Evolutionary conservation across 2,113 vertebrate species (phyloP), one percentile per base, ranked within the genome.

Genomic region (Strix aluco): DNA sequence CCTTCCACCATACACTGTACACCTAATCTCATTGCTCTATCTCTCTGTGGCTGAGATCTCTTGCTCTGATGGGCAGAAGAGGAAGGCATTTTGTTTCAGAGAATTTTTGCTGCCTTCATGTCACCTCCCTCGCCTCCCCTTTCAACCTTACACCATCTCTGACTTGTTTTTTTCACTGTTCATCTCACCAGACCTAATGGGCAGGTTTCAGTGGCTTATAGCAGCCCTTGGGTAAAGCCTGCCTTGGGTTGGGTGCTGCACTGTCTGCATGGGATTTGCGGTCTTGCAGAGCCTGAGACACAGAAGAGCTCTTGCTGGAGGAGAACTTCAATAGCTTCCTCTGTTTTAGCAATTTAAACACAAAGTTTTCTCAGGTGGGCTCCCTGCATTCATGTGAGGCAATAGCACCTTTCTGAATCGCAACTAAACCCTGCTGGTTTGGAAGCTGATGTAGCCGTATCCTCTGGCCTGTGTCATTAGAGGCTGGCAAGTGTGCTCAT

Each of bases 391-490:
- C 57, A 8, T 27, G 26, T 72, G 66, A 90, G 88, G 27, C 49
- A 71, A 12, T 15, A 42, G 23, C 30, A 55, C 12, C 32, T 71
- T 69, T 65, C 42, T 38, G 67, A 86, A 38, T 72, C 34, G 5
- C 23, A 86, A 0, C 34, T 73, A 70, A 81, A 78, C 34, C 11
- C 15, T 29, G 0, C 69, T 73, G 51, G 5, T 87, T 78, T 89
- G 94, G 51, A 91, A 92, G 77, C 36, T 57, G 36, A 30, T 58
- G 46, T n/a, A 54, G 52, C 46, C 0, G 0, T 89, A 15, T 79
- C 81, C 47, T 81, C 36, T 0, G 1, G 46, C 63, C 57, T 51
- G 22, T 0, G 0, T 71, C 3, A 1, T 34, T 54, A 70, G 51
- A 54, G 55, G 46, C 78, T 84, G 87, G 32, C 65, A 87, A 36